Evolutionary conservation across 2,888 invertebrate species (phyloP), one percentile per base, ranked within the genome.

Genomic region (Rhodophaea formosa): DNA sequence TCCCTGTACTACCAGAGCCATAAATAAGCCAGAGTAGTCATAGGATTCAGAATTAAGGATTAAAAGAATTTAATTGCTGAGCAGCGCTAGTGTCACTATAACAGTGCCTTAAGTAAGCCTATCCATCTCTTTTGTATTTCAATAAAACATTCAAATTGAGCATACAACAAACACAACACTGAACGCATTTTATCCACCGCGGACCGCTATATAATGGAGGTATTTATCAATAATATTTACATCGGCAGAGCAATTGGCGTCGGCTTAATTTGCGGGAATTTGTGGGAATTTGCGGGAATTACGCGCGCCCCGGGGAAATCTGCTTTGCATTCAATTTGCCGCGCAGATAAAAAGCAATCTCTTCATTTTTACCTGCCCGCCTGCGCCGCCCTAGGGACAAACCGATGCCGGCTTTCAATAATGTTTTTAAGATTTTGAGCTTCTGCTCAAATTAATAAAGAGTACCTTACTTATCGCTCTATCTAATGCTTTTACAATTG

Each of bases 281-380:
- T 85, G 86, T 80, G 84, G 80, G 80, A 8, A 87, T 87, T 87
- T 86, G 84, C 75, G 85, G 83, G 72, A 84, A 84, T 86, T 86
- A 80, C 71, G 67, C 66, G 71, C n/a, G 80, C 79, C 88, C 88
- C 82, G 69, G 90, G 89, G 89, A 90, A 90, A 90, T 90, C 90
- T 84, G 87, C 89, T 90, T 90, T 87, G 85, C 87, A 90, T 89
- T 86, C 88, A 89, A 89, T 89, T 90, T 88, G 75, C 80, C 75
- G 86, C 86, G 82, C 87, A 82, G 86, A 85, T 86, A 85, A 88
- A 87, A 88, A 88, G 76, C 87, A 89, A 88, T 89, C 89, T 86
- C 82, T 75, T 79, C 77, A 77, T 75, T 79, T 78, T 77, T 80
- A 82, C 80, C 79, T 80, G 77, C 66, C 58, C 47, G 17, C 35